Percentiles rank a stretch among this genome's conserved stretches.
These are phyloP conservation scores for Drosophila parabipectinata DNA, from an alignment of 1,140 invertebrate genomes.

Conservation along the genomic window DNA sequence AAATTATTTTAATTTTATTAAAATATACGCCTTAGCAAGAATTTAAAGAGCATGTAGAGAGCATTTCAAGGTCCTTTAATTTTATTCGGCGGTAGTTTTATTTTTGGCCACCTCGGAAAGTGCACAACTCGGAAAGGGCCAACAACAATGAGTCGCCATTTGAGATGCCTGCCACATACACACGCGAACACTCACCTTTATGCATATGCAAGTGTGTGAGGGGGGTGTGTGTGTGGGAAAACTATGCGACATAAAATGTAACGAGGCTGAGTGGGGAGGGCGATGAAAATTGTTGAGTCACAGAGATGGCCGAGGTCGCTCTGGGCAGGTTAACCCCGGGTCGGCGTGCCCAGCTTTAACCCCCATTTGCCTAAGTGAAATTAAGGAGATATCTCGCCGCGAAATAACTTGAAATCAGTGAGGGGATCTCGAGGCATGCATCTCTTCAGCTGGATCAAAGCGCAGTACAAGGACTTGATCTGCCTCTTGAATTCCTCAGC, in stretches of 20 bases:
- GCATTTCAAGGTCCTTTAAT: neutral
- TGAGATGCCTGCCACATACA: conserved; percentile 52
- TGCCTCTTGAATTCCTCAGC: conserved; percentile 12
- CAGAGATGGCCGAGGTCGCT: conserved; percentile 25
- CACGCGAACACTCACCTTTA: conserved; percentile 20
- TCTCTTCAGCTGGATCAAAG: conserved; percentile 2
- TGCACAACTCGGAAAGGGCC: conserved; percentile 42
- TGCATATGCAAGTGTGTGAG: conserved; percentile 51
- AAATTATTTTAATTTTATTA: neutral
- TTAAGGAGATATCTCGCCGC: conserved; percentile 11
- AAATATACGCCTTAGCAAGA: neutral
- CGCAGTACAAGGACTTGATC: neutral
- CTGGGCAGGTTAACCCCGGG: conserved; percentile 15
- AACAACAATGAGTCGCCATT: conserved; percentile 61
- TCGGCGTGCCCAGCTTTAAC: conserved; percentile 7
- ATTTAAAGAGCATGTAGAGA: neutral
- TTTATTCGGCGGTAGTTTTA: neutral
- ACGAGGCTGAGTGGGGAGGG: conserved; percentile 32
- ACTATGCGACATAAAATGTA: conserved; percentile 58
- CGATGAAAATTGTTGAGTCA: conserved; percentile 15
- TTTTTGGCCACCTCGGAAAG: conserved; percentile 47
- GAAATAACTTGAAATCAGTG: conserved; percentile 11
- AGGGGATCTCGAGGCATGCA: conserved; percentile 6
- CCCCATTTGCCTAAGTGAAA: conserved; percentile 30
- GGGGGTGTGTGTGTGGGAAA: conserved; percentile 19